phyloP scores from a whole-genome alignment of 1,140 invertebrate genomes.

The Drosophila lacteicornis region DNA sequence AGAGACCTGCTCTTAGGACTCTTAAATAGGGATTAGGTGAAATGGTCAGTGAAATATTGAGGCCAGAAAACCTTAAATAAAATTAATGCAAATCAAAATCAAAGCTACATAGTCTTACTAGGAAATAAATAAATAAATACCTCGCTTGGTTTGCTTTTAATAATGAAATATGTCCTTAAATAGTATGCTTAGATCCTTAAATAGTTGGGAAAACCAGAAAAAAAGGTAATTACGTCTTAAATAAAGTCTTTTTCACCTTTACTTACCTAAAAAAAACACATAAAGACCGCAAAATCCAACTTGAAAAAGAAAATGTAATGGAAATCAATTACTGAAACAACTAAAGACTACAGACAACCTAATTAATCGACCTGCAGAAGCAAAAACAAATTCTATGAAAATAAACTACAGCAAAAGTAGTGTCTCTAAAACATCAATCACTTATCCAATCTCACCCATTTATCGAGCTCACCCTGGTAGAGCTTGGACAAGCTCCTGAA shows the following conservation, averaged over 20 bases:
- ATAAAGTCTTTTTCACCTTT: background rate
- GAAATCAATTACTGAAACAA: background rate
- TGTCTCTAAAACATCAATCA: background rate
- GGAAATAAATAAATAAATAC: too few species aligned
- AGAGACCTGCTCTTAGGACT: background rate
- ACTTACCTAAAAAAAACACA: too few species aligned
- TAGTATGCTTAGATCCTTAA: too few species aligned
- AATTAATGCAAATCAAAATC: background rate
- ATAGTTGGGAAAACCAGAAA: too few species aligned
- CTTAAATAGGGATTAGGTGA: background rate
- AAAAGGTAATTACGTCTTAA: background rate
- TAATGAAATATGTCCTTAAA: too few species aligned
- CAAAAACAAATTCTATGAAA: background rate
- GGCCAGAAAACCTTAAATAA: background rate
- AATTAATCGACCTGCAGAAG: background rate
- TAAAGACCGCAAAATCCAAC: background rate
- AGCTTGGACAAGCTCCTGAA: too few species aligned
- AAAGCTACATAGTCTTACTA: too few species aligned
- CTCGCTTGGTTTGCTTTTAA: too few species aligned
- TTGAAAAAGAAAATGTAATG: background rate
- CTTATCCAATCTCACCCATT: background rate
- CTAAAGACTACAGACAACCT: background rate
- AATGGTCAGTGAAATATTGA: background rate
- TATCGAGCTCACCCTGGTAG: background rate
- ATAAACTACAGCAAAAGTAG: background rate